A percentile compares a stretch with the other conserved stretches of the same genome.
Evolutionary conservation across 2,113 vertebrate genomes (phyloP).

Genomic region (Caranx melampygus): DNA sequence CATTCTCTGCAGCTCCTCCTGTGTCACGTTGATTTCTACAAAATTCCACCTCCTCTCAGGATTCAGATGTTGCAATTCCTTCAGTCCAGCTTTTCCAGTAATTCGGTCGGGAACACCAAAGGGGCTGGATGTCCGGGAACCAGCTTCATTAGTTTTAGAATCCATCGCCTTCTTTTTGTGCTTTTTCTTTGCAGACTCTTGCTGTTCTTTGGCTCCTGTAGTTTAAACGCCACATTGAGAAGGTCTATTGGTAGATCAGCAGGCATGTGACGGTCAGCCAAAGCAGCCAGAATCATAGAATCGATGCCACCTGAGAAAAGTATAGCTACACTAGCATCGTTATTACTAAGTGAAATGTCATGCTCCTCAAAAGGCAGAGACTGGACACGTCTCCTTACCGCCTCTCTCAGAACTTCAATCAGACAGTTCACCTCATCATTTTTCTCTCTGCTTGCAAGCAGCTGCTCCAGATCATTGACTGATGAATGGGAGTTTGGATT

Average conservation of each 20-base stretch:
- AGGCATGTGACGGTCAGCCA: slow-evolving; percentile 91
- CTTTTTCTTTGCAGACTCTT: slow-evolving; percentile 58
- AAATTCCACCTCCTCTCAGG: slow-evolving; percentile 93
- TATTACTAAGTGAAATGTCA: not conserved
- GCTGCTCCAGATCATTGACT: slow-evolving; percentile 77
- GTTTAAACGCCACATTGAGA: slow-evolving; percentile 93
- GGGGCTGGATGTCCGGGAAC: not conserved
- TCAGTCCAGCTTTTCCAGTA: slow-evolving; percentile 88
- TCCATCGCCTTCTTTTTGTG: slow-evolving; percentile 52
- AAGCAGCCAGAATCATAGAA: slow-evolving; percentile 91
- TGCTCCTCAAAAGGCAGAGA: slow-evolving; percentile 67
- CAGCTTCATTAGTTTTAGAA: not conserved
- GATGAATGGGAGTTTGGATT: slow-evolving; percentile 19
- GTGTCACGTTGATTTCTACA: slow-evolving; percentile 91
- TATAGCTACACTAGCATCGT: slow-evolving; percentile 84
- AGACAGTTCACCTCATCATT: slow-evolving; percentile 80
- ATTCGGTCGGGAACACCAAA: slow-evolving; percentile 92
- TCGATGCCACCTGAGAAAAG: slow-evolving; percentile 97
- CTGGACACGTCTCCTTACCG: slow-evolving; percentile 87
- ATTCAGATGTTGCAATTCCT: slow-evolving; percentile 86
- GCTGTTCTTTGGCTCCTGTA: slow-evolving; percentile 71
- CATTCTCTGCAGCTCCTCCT: slow-evolving; percentile 88
- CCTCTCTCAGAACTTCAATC: slow-evolving; percentile 85
- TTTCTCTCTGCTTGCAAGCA: slow-evolving; percentile 76
- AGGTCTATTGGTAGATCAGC: slow-evolving; percentile 90